These are phyloP conservation scores for Leucophenga varia DNA, from an alignment of 1,140 invertebrate genomes.

Conservation along the genomic window DNA sequence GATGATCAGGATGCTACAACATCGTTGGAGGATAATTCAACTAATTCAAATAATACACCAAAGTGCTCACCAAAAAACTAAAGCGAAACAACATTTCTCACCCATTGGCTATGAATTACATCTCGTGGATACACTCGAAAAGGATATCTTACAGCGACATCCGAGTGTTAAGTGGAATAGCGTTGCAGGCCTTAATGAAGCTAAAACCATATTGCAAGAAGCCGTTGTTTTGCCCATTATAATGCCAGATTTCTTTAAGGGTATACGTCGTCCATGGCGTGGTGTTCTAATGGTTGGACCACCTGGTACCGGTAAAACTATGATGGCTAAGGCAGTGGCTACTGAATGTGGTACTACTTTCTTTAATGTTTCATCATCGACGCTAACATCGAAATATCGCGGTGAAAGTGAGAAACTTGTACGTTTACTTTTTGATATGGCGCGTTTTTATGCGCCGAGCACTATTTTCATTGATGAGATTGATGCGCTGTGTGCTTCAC, in stretches of 20 bases:
- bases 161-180: slow-evolving; percentile 95
- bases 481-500: slow-evolving; percentile 92
- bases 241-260: slow-evolving; percentile 98
- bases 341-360: slow-evolving; percentile 99
- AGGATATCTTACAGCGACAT: slow-evolving; percentile 96
- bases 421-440: slow-evolving; percentile 97
- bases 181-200: slow-evolving; percentile 94
- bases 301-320: slow-evolving; percentile 95
- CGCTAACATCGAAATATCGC: slow-evolving; percentile 95
- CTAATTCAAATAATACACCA: slow-evolving; percentile 40
- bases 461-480: slow-evolving; percentile 99
- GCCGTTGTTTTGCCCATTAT: slow-evolving; percentile 95
- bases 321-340: slow-evolving; percentile 97
- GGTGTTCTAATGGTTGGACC: slow-evolving; percentile 68
- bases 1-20: slow-evolving; percentile 55
- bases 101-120: slow-evolving; percentile 74
- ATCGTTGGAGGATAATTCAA: slow-evolving; percentile 52
- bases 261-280: slow-evolving; percentile 85
- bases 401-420: slow-evolving; percentile 99
- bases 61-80: slow-evolving; percentile 48
- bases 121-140: slow-evolving; percentile 79
- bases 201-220: slow-evolving; percentile 93
- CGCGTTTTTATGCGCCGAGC: slow-evolving; percentile 96
- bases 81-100: slow-evolving; percentile 72
- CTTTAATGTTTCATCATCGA: slow-evolving; percentile 98